These are phyloP conservation scores for Plotosus lineatus DNA, from an alignment of 2,113 vertebrate species.

Conservation along the genomic window DNA sequence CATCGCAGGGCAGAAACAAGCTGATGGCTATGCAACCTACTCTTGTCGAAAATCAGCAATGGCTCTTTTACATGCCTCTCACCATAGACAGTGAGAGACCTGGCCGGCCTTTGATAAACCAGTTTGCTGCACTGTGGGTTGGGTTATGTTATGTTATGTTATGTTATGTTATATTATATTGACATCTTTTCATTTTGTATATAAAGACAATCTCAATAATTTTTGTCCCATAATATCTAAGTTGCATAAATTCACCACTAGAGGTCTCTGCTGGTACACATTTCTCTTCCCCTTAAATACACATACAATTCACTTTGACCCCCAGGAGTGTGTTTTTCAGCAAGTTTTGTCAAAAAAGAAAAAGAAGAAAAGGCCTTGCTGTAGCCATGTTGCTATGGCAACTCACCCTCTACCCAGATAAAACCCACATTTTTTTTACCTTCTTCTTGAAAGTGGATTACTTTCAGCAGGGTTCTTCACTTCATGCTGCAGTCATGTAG, in stretches of 20 bases:
- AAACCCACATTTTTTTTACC: not conserved
- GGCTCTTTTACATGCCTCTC: too few relatives aligned
- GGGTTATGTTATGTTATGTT: not conserved
- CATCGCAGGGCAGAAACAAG: too few relatives aligned
- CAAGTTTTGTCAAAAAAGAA: not conserved
- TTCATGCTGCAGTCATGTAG: not conserved
- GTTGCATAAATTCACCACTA: not conserved
- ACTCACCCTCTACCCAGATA: not conserved
- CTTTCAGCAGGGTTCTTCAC: not conserved
- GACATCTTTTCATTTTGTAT: not conserved
- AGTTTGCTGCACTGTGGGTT: too few relatives aligned
- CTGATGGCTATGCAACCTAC: too few relatives aligned
- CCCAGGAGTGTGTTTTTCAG: slow-evolving; percentile 9
- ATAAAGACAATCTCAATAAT: too few relatives aligned
- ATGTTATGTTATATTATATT: not conserved
- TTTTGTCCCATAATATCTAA: not conserved
- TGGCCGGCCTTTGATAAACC: too few relatives aligned
- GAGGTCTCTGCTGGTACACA: not conserved
- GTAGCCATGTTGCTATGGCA: slow-evolving; percentile 36
- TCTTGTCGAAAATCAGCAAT: too few relatives aligned
- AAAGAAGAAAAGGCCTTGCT: not conserved
- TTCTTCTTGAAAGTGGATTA: not conserved
- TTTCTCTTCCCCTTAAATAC: not conserved
- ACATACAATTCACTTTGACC: not conserved
- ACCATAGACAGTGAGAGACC: too few relatives aligned